Percentiles rank a stretch among this genome's conserved stretches.
phyloP scores from a whole-genome alignment of 1,140 invertebrate genomes.

The Listronotus bonariensis region DNA sequence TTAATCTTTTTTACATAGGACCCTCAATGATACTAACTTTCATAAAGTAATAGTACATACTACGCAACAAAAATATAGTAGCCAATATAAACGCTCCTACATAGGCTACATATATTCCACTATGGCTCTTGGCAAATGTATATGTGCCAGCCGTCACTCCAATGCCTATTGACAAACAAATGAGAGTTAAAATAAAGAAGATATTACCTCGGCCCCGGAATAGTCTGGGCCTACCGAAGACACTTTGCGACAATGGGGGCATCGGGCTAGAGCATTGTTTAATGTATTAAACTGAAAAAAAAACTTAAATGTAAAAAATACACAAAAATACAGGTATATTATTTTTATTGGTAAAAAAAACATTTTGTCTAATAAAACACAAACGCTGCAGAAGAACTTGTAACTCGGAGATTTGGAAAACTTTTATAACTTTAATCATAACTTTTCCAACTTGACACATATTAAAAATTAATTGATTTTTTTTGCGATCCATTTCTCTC shows the following conservation, averaged over 20 bases:
- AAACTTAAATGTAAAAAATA: constrained; percentile 37
- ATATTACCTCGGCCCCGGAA: constrained; percentile 74
- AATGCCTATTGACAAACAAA: constrained; percentile 75
- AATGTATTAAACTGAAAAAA: constrained; percentile 86
- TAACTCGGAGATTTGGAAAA: too few species aligned
- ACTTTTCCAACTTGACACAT: too few species aligned
- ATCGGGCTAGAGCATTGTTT: constrained; percentile 92
- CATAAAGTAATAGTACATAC: constrained; percentile 87
- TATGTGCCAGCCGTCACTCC: constrained; percentile 73
- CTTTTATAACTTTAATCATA: too few species aligned
- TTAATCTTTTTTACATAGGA: constrained; percentile 65
- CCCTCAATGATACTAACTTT: constrained; percentile 87
- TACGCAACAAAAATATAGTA: constrained; percentile 73
- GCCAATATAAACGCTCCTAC: constrained; percentile 79
- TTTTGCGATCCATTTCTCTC: too few species aligned
- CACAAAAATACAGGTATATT: constrained; percentile 6
- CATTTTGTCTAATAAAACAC: constrained; percentile 13
- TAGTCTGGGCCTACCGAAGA: constrained; percentile 88
- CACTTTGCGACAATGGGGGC: constrained; percentile 93
- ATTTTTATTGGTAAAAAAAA: constrained; percentile 29
- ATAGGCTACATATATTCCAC: constrained; percentile 83
- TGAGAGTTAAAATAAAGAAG: constrained; percentile 77
- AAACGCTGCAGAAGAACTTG: too few species aligned
- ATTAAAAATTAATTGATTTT: too few species aligned
- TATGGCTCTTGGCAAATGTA: constrained; percentile 63